Evolutionary conservation across 64 coral and sea anemone genomes (phyloP).

Genomic region (Pachyseris speciosa): DNA sequence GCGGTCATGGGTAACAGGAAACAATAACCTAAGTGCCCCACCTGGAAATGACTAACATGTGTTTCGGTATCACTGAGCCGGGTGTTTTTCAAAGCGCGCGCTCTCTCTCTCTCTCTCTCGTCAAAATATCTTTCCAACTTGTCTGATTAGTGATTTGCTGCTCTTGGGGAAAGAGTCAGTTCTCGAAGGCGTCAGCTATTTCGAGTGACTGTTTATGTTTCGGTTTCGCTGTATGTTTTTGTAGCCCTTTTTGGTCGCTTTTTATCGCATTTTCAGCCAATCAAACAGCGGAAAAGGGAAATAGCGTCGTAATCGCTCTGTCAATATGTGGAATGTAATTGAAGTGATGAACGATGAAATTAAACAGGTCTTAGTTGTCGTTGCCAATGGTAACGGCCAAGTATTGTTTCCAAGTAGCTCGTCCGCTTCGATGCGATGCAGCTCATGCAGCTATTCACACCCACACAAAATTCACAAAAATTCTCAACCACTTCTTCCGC

Average conservation of each 20-base stretch:
- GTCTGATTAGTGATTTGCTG: constrained; percentile 28
- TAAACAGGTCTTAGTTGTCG: no score
- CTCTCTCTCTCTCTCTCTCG: background rate
- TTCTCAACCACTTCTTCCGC: no score
- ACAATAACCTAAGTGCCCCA: background rate
- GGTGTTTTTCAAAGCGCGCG: background rate
- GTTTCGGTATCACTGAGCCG: background rate
- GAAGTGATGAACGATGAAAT: background rate
- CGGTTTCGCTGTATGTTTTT: background rate
- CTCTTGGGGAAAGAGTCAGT: background rate
- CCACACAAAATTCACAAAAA: no score
- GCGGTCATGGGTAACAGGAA: background rate
- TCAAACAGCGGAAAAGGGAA: background rate
- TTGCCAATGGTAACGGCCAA: no score
- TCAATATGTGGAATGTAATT: background rate
- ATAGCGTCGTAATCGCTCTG: background rate
- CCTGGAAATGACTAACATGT: background rate
- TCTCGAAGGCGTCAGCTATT: background rate
- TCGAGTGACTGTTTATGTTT: background rate
- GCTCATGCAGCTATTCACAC: no score
- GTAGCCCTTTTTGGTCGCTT: no score
- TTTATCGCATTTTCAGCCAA: constrained; percentile 24
- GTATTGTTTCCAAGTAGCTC: no score
- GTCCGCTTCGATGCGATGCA: no score
- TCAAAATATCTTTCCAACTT: background rate